phyloP scores from a whole-genome alignment of 2,797 vertebrate genomes.

The Molossus molossus region DNA sequence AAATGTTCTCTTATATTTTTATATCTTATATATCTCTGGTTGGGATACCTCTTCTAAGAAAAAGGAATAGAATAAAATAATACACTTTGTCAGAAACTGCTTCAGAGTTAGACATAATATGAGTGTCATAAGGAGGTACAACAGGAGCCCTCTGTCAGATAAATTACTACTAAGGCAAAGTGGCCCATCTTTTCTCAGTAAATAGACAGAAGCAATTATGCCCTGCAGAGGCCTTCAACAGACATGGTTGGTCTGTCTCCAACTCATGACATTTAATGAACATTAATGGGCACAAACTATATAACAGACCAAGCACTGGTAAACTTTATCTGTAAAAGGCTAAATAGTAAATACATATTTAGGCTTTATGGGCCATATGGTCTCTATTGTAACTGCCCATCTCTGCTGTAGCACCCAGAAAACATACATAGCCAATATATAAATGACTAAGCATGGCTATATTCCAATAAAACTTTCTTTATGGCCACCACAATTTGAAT shows the following conservation, averaged over 20 bases:
- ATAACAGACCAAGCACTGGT: constrained; percentile 12
- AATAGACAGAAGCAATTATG: constrained; percentile 46
- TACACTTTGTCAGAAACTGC: constrained; percentile 57
- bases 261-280: constrained; percentile 40
- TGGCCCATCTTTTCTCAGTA: constrained; percentile 57
- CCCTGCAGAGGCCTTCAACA: constrained; percentile 22
- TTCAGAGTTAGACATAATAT: constrained; percentile 47
- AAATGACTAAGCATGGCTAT: constrained; percentile 57
- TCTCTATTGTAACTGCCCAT: constrained; percentile 59
- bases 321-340: constrained; percentile 57
- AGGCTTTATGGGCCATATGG: constrained; percentile 43
- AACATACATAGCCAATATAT: constrained; percentile 42
- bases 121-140: neutral
- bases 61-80: neutral
- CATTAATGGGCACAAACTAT: constrained; percentile 28
- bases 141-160: constrained; percentile 26
- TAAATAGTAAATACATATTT: constrained; percentile 57
- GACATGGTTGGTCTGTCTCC: neutral
- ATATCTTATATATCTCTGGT: neutral
- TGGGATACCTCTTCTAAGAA: neutral
- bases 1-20: constrained; percentile 21
- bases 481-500: constrained; percentile 58
- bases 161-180: constrained; percentile 53
- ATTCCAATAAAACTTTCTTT: constrained; percentile 60
- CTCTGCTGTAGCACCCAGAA: constrained; percentile 24